Evolutionary conservation across 2,888 invertebrate genomes (phyloP), one percentile per base, ranked within the genome.

Genomic region (Ceriagrion tenellum): DNA sequence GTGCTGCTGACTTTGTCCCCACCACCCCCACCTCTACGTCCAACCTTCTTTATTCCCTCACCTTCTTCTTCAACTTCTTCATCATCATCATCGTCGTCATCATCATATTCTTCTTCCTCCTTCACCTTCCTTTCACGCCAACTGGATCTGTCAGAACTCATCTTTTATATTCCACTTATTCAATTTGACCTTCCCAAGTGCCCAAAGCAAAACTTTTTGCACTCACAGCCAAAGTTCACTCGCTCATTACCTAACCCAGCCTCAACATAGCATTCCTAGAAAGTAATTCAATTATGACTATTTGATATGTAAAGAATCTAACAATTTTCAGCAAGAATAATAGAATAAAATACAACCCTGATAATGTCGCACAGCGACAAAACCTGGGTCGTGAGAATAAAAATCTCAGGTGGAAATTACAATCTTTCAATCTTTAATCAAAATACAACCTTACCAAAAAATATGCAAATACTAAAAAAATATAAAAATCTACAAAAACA

Each of bases 41-140:
- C 59, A 30, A 88, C 40, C 69, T 93, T 95, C 47, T 95, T 69
- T 55, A 93, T 95, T 95, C 90, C 74, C 95, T 95, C 97, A 95
- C 95, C 97, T 96, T 97, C 97, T 97, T 97, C 97, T 95, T 97
- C 97, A 95, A 97, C 97, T 91, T 97, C 97, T 95, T 98, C 97
- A 10, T 96, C 96, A 26, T 95, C 95, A 88, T 96, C 96, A 0
- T 96, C 96, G 95, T 96, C 96, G 91, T 97, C 97, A 95, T 97
- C 96, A 4, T 96, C 96, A 95, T 96, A 96, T 95, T 97, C 97
- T 93, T 96, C 95, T 97, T 97, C n/a, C 20, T 93, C 93, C n/a
- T 69, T 93, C 63, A 69, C 69, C 47, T 93, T 93, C n/a, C 69
- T 93, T 4, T 93, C 93, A 47, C 93, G 93, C 93, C 93, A 93